These are phyloP conservation scores for Allobates femoralis DNA, from an alignment of 2,797 vertebrate genomes.

Conservation along the genomic window DNA sequence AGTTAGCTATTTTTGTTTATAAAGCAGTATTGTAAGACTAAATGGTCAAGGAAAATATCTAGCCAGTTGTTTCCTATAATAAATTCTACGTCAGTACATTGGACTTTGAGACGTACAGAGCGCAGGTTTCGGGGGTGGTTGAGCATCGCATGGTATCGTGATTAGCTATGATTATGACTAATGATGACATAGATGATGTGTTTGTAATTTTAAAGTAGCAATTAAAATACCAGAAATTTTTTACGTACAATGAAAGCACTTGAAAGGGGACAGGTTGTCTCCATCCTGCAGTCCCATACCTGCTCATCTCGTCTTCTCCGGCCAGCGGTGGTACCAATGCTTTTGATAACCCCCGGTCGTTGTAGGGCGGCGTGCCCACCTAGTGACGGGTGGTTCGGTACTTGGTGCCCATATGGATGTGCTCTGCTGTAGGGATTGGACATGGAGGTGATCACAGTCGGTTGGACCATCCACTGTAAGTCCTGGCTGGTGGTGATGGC, in stretches of 20 bases:
- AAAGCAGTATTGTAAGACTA: not conserved
- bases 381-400: conserved; percentile 85
- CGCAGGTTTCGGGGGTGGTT: not conserved
- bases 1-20: not conserved
- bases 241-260: not conserved
- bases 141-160: not conserved
- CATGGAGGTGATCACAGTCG: conserved; percentile 99
- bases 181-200: not conserved
- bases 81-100: not conserved
- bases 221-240: conserved; percentile 20
- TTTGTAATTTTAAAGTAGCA: not conserved
- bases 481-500: conserved; percentile 99
- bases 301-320: conserved; percentile 95
- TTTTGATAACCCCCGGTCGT: conserved; percentile 95
- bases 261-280: not conserved
- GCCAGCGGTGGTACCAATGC: conserved; percentile 90
- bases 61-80: not conserved
- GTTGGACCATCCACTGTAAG: conserved; percentile 99
- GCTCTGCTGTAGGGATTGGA: conserved; percentile 94
- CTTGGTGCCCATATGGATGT: conserved; percentile 90
- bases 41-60: not conserved
- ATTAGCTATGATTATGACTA: not conserved
- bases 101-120: not conserved
- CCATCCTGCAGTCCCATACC: conserved; percentile 74
- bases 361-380: conserved; percentile 88